Percentiles rank a stretch among this genome's conserved stretches.
phyloP scores from a whole-genome alignment of 2,113 vertebrate species.

The Brienomyrus longianalis region DNA sequence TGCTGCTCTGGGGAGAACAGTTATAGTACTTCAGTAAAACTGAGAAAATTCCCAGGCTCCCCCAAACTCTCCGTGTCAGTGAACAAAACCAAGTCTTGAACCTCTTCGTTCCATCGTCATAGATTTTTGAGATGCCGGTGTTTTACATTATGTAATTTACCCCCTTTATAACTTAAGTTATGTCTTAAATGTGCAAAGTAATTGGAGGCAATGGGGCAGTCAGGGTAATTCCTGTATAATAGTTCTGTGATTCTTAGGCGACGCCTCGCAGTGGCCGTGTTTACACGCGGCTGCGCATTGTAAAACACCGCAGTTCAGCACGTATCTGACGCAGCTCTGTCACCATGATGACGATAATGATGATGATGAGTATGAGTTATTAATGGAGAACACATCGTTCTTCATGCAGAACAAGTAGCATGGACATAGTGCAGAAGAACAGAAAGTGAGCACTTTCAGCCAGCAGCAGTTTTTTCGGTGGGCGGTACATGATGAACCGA shows the following conservation, averaged over 20 bases:
- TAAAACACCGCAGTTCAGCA: slow-evolving; percentile 32
- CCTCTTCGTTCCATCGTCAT: background rate
- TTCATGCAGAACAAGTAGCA: slow-evolving; percentile 27
- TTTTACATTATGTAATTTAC: background rate
- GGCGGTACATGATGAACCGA: background rate
- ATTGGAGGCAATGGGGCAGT: background rate
- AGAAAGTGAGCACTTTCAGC: background rate
- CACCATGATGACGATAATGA: slow-evolving; percentile 30
- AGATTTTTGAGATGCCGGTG: background rate
- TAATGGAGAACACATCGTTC: slow-evolving; percentile 35
- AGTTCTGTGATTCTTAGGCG: background rate
- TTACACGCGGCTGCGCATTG: slow-evolving; percentile 36
- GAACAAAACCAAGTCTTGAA: background rate
- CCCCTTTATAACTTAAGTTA: background rate
- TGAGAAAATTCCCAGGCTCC: slow-evolving; percentile 28
- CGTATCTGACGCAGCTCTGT: slow-evolving; percentile 52
- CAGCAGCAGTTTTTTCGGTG: background rate
- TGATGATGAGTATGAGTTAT: slow-evolving; percentile 15
- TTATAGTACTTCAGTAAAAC: slow-evolving; percentile 29
- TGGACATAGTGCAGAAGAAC: background rate
- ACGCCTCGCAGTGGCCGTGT: slow-evolving; percentile 29
- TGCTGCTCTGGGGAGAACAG: slow-evolving; percentile 36
- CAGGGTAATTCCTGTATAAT: background rate
- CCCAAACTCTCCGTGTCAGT: slow-evolving; percentile 7
- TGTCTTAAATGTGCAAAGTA: background rate